Evolutionary conservation across 53 echinoderm and acorn worm genomes (phyloP).

Genomic region (Crossaster papposus): DNA sequence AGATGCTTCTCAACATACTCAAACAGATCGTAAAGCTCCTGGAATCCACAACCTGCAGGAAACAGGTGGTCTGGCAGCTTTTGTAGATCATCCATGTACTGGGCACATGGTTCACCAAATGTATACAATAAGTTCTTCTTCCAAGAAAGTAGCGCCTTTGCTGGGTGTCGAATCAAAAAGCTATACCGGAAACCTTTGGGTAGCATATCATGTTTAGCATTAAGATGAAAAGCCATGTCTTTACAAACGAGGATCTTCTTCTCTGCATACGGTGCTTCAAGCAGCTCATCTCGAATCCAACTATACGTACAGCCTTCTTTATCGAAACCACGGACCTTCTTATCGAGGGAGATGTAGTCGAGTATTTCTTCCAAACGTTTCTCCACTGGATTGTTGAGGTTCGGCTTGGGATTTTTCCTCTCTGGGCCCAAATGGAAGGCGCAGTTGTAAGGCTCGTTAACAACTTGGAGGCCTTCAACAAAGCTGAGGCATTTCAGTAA

Average conservation of each 20-base stretch:
- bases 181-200: constrained; percentile 47
- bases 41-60: constrained; percentile 41
- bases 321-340: constrained; percentile 20
- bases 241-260: constrained; percentile 48
- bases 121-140: neutral
- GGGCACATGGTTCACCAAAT: neutral
- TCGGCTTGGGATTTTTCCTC: constrained; percentile 15
- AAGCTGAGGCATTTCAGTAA: constrained; percentile 36
- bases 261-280: constrained; percentile 30
- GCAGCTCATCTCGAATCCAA: constrained; percentile 45
- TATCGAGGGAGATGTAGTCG: neutral
- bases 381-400: constrained; percentile 27
- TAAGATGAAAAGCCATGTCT: constrained; percentile 9
- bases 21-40: constrained; percentile 50
- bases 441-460: constrained; percentile 21
- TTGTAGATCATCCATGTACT: neutral
- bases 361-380: neutral
- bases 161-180: constrained; percentile 61
- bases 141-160: constrained; percentile 53
- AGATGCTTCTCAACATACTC: constrained; percentile 43
- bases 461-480: constrained; percentile 20
- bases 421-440: constrained; percentile 35
- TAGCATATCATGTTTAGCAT: constrained; percentile 42
- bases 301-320: constrained; percentile 12
- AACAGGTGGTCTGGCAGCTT: constrained; percentile 14